Evolutionary conservation across 2,797 vertebrate genomes (phyloP).

Genomic region (Acrocephalus scirpaceus): DNA sequence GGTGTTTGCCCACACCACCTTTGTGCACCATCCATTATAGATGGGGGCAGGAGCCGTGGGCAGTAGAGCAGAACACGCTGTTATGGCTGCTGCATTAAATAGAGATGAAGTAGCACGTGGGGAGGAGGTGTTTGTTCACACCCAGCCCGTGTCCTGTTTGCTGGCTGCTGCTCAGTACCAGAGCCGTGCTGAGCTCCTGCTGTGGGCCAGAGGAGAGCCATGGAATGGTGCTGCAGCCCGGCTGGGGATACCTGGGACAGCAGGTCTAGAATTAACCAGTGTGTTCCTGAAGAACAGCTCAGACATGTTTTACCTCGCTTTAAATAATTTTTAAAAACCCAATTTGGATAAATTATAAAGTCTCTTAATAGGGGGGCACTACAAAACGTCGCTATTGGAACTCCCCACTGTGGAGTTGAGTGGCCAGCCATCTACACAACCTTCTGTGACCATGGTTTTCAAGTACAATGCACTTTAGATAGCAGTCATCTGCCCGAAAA

Average conservation of each 20-base stretch:
- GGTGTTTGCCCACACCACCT: background rate
- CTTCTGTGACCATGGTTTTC: background rate
- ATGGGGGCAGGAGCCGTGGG: background rate
- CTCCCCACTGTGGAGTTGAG: background rate
- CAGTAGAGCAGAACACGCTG: background rate
- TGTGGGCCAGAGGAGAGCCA: background rate
- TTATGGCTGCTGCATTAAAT: background rate
- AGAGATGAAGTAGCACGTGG: background rate
- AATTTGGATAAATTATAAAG: background rate
- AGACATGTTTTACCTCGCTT: background rate
- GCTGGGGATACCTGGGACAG: background rate
- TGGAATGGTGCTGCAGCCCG: background rate
- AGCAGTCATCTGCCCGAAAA: background rate
- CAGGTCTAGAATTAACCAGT: background rate
- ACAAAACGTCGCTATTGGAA: background rate
- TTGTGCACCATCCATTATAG: background rate
- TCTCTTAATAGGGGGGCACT: fast-evolving
- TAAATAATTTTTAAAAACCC: background rate
- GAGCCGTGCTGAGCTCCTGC: fast-evolving
- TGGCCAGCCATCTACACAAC: background rate
- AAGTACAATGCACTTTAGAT: fast-evolving
- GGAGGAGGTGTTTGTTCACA: background rate
- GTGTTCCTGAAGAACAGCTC: background rate
- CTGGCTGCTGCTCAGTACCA: background rate
- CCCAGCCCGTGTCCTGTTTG: fast-evolving